These are phyloP conservation scores for Hypolimnas misippus DNA, from an alignment of 2,888 invertebrate species.

Conservation along the genomic window DNA sequence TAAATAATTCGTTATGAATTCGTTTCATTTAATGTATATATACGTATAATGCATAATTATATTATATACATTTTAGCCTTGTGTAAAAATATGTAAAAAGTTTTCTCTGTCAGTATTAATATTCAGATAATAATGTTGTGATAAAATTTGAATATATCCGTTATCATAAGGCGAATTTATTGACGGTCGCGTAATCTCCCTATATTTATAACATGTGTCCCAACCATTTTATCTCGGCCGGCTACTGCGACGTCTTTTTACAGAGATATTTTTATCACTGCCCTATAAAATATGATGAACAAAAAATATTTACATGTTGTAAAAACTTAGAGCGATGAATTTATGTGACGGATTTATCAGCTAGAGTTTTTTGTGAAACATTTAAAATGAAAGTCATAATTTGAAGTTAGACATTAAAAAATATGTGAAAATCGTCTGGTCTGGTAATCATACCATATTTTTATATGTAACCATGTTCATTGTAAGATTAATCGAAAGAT, in stretches of 20 bases:
- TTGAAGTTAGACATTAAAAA: background rate
- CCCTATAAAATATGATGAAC: slow-evolving; percentile 39
- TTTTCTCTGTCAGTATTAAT: no score
- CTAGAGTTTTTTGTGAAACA: slow-evolving; percentile 15
- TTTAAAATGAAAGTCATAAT: slow-evolving; percentile 16
- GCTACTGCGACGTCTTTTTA: slow-evolving; percentile 55
- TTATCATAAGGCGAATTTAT: slow-evolving; percentile 54
- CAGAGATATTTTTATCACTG: slow-evolving; percentile 50
- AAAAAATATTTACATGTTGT: slow-evolving; percentile 43
- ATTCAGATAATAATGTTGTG: slow-evolving; percentile 35
- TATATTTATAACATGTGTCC: slow-evolving; percentile 61
- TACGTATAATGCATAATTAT: no score
- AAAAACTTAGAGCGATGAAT: slow-evolving; percentile 29
- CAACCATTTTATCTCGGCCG: slow-evolving; percentile 59
- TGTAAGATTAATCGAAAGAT: no score
- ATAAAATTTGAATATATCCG: slow-evolving; percentile 38
- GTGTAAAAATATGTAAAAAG: no score
- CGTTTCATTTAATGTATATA: no score
- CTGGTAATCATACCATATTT: no score
- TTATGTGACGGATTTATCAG: slow-evolving; percentile 22
- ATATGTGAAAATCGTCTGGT: no score
- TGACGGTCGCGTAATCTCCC: slow-evolving; percentile 57
- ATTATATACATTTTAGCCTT: no score
- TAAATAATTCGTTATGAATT: no score
- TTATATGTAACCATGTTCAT: no score